Evolutionary conservation across 2,888 invertebrate genomes (phyloP), one percentile per base, ranked within the genome.

Genomic region (Erpobdella octoculata): DNA sequence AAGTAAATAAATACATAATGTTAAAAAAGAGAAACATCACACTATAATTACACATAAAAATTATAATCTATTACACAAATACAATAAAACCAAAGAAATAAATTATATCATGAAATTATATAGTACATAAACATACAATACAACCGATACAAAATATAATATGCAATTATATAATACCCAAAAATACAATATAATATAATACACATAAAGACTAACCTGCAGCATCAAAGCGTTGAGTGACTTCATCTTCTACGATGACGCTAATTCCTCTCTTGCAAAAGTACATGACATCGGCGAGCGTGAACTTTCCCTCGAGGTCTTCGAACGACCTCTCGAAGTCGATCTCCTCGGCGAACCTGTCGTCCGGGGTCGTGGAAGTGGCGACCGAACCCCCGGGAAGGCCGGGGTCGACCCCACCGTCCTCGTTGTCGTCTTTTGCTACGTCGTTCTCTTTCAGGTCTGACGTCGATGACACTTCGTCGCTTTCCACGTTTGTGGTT

Each of bases 161-260:
- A 41, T 15, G 46, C 12, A 12, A 41, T 18, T n/a, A n/a, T n/a
- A n/a, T n/a, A n/a, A n/a, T n/a, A n/a, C n/a, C 12, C 59, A 59
- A 12, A 59, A 25, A 59, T 25, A 59, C 15, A 21, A 12, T 21
- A 59, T 21, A 12, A 59, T 21, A 59, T 9, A 21, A 35, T 9
- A 35, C 28, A 8, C n/a, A n/a, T n/a, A n/a, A 64, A 2, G 6
- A 37, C 77, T 72, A 72, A 82, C 94, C 94, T 85, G 94, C 95
- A 6, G 97, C 93, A 81, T 93, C 91, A 84, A 97, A 97, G 77
- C 97, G 88, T 25, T 93, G 93, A 0, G 97, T 98, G 71, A 98
- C 97, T 86, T 96, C 93, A 85, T 98, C 97, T 83, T 97, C 96
- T 71, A 97, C 95, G 77, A 98, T 96, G 37, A 96, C 90, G 81